A percentile compares a stretch with the other conserved stretches of the same genome.
phyloP scores from a whole-genome alignment of 2,797 vertebrate genomes.

The Pseudomugil tenellus region DNA sequence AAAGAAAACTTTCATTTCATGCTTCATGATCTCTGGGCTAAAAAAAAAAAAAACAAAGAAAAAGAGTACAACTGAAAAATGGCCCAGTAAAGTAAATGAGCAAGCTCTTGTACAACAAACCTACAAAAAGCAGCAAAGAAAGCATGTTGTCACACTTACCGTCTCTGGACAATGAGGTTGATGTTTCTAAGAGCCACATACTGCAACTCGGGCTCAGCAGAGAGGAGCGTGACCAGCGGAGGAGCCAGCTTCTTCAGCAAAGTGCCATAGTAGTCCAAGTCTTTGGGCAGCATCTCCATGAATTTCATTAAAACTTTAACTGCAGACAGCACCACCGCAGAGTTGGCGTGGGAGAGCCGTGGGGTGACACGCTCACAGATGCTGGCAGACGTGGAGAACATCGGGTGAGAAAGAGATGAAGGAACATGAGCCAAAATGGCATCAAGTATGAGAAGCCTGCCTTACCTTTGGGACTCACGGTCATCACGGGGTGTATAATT shows the following conservation, averaged over 20 bases:
- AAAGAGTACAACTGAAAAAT: slow-evolving; percentile 7
- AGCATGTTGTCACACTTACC: slow-evolving; percentile 76
- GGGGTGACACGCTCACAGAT: slow-evolving; percentile 97
- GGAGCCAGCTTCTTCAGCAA: slow-evolving; percentile 97
- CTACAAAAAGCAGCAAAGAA: not conserved
- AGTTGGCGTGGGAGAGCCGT: slow-evolving; percentile 95
- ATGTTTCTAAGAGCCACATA: slow-evolving; percentile 98
- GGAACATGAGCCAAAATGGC: not conserved
- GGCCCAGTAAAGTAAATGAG: not conserved
- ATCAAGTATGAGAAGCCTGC: not conserved
- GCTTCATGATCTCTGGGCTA: slow-evolving; percentile 96
- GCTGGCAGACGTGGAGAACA: slow-evolving; percentile 69
- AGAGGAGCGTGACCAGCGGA: slow-evolving; percentile 93
- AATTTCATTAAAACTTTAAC: slow-evolving; percentile 99
- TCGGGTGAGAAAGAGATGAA: not conserved
- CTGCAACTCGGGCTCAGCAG: slow-evolving; percentile 95
- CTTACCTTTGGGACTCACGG: slow-evolving; percentile 96
- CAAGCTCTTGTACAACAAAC: not conserved
- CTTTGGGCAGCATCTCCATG: slow-evolving; percentile 98
- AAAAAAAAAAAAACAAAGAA: slow-evolving; percentile 7
- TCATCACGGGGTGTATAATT: slow-evolving; percentile 97
- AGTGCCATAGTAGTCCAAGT: slow-evolving; percentile 95
- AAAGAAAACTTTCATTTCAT: slow-evolving; percentile 99
- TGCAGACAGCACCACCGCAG: slow-evolving; percentile 94
- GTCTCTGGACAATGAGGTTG: slow-evolving; percentile 98